Evolutionary conservation across 35 echinoderm and acorn worm genomes (phyloP), one percentile per base, ranked within the genome.

Genomic region (Stichopus chloronotus): DNA sequence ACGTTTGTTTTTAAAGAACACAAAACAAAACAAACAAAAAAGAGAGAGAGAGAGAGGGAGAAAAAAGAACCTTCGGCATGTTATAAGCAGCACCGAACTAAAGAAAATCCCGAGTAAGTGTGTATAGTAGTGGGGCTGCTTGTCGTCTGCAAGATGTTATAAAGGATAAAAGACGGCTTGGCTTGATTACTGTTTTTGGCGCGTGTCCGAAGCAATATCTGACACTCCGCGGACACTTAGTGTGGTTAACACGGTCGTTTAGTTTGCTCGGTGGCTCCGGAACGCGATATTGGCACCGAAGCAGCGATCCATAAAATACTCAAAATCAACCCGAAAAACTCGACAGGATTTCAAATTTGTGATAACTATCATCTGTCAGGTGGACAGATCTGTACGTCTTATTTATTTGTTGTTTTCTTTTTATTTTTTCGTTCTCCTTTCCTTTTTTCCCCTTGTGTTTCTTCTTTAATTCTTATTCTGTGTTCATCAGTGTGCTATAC

Each of bases 171-270:
- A n/a, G 19, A 74, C 69, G 69, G 80, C 24, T 74, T 74, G 69
- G 80, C 24, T 74, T 74, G 69, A 74, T 74, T 74, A 74, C 69
- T 74, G 69, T 74, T 74, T 59, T 30, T 43, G 30, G 65, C 87
- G 87, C 87, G 87, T 89, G 87, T 63, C 65, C 21, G 65, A 52
- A 52, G 59, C 87, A 85, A 89, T 63, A 72, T 89, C 59, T 89
- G 60, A 89, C 87, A 89, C 87, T 89, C 87, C 43, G 25, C 87
- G 59, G 65, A 89, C 87, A 89, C 87, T 72, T 16, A 89, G 9
- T 71, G 87, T 71, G 87, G 87, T 89, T 72, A 54, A 72, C 43
- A 89, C 65, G 87, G 87, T 89, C 59, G 87, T 89, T 89, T 89
- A 72, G 21, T 72, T 89, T 71, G 60, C 21, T 63, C 14, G 60